Base-by-base conservation (phyloP, 2,888 invertebrate genomes). In the Brachypalpus laphriformis region DNA sequence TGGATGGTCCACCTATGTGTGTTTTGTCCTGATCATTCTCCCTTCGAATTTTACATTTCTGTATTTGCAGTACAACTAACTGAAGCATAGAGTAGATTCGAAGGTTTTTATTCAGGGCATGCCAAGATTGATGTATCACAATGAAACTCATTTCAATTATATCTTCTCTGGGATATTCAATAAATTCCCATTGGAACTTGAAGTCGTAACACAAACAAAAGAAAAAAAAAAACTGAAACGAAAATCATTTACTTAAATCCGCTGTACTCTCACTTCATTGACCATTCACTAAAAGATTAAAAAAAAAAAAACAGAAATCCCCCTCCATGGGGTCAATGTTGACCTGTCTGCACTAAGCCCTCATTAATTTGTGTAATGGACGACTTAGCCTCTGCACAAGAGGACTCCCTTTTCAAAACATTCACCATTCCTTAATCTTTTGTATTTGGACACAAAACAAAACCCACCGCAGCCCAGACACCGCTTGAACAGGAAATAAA, bases 291-390 rank as follows among this genome's bases (percentile, higher is more conserved):
- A 68, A 83, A 47, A 83, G 82, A 83, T 83, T 83, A 83, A 74
- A 78, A 77, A 61, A 56, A 42, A 56, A 7, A 37, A 82, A 72
- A 78, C 66, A 66, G 47, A 42, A 57, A 8, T 31, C 18, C 59
- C 11, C n/a, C 14, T 0, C 34, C 51, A n/a, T 34, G 7, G 11
- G n/a, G 11, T 20, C 56, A 9, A 22, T 42, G 28, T 63, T 78
- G 70, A 74, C 83, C 83, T 83, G 70, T 75, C 83, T 75, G 42
- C 63, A 56, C 65, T 78, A 56, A 78, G 74, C 57, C 74, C 70
- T 78, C 65, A 74, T 78, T 80, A 83, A 83, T 83, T 78, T 83
- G 83, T 75, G 68, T 83, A 83, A 83, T 83, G 78, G 83, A 78
- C 78, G 83, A 78, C 74, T 70, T 57, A 70, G 45, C 74, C 34